Percentiles rank a stretch among this genome's conserved stretches.
Conservation (phyloP, 53 echinoderm and acorn worm species). For the Paelopatides confundens region DNA sequence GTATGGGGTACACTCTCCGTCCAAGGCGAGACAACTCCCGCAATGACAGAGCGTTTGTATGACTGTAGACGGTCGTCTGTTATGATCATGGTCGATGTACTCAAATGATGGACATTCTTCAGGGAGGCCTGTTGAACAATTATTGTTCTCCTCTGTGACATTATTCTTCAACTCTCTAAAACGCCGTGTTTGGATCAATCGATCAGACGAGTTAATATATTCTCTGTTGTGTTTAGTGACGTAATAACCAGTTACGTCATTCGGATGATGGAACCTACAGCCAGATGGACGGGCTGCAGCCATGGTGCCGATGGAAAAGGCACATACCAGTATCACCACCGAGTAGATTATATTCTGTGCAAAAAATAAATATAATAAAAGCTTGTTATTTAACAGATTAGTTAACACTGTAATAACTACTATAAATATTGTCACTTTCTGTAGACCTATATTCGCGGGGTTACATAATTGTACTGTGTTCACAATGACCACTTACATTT, state of each 20-base stretch:
- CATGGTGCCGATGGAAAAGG: no score
- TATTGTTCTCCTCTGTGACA: background rate
- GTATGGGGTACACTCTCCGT: background rate
- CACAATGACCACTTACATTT: no score
- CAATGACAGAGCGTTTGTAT: background rate
- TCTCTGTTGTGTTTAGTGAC: background rate
- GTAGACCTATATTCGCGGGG: no score
- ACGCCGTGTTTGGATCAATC: background rate
- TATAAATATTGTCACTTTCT: no score
- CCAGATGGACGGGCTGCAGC: no score
- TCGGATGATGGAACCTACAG: no score
- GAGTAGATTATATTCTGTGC: no score
- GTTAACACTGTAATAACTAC: no score
- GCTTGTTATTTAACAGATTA: no score
- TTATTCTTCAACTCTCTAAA: background rate
- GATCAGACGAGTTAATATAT: background rate
- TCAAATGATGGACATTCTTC: conserved; percentile 12
- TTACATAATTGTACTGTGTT: no score
- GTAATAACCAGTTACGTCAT: background rate
- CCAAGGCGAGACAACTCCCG: background rate
- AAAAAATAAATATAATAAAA: no score
- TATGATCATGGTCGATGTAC: conserved; percentile 23
- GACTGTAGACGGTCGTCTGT: background rate
- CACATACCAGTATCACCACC: no score
- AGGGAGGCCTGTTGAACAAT: background rate